Percentiles rank a stretch among this genome's conserved stretches.
Conservation (phyloP, 2,797 vertebrate species). For the Arrhamphus sclerolepis region DNA sequence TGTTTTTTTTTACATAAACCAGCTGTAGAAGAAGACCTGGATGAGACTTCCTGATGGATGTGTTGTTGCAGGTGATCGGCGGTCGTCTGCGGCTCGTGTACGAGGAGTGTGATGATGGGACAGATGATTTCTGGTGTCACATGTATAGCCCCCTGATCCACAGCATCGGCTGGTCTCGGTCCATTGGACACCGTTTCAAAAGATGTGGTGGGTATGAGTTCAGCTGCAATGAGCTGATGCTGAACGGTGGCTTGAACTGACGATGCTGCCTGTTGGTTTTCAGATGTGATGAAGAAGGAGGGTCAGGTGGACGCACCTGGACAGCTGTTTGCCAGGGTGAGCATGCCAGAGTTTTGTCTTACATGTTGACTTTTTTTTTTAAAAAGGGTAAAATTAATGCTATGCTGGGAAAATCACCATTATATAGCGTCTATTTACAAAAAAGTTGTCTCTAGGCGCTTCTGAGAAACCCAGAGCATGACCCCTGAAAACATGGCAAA, state of each 20-base stretch:
- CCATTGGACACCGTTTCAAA: slow-evolving; percentile 95
- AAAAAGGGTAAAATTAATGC: too few relatives aligned
- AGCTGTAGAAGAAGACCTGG: too few relatives aligned
- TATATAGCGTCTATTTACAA: too few relatives aligned
- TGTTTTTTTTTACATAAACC: too few relatives aligned
- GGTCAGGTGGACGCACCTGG: slow-evolving; percentile 87
- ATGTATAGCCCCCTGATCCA: slow-evolving; percentile 97
- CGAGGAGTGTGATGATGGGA: slow-evolving; percentile 92
- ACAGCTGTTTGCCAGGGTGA: slow-evolving; percentile 90
- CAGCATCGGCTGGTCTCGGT: slow-evolving; percentile 93
- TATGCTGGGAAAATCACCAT: too few relatives aligned
- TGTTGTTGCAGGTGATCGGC: slow-evolving; percentile 78
- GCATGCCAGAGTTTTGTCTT: neutral
- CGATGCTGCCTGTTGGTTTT: neutral
- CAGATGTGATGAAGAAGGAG: slow-evolving; percentile 90
- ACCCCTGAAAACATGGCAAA: too few relatives aligned
- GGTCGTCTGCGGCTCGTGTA: slow-evolving; percentile 91
- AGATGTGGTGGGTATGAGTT: slow-evolving; percentile 73
- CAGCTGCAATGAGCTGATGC: neutral
- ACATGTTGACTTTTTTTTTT: too few relatives aligned
- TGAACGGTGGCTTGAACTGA: too few relatives aligned
- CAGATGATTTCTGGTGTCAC: slow-evolving; percentile 97
- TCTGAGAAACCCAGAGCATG: too few relatives aligned
- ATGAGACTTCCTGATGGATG: too few relatives aligned
- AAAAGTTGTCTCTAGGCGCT: too few relatives aligned